These are phyloP conservation scores for Tauraco hartlaubi DNA, from an alignment of 2,797 vertebrate genomes.

Conservation along the genomic window DNA sequence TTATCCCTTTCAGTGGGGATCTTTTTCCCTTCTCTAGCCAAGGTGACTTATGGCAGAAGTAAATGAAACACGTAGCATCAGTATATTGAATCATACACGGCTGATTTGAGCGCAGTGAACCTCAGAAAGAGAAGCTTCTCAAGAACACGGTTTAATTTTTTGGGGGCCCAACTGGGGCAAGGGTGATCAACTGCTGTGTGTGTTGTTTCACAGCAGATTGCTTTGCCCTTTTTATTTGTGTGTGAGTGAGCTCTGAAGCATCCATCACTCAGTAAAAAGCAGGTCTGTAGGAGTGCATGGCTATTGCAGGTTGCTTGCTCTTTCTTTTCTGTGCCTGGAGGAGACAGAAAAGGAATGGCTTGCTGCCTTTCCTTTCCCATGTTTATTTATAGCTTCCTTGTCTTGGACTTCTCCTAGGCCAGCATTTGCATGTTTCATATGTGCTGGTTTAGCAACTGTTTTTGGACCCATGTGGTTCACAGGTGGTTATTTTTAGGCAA, in stretches of 20 bases:
- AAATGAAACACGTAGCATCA: not conserved
- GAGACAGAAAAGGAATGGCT: not conserved
- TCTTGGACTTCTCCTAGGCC: not conserved
- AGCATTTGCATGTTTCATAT: not conserved
- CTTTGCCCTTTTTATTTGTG: not conserved
- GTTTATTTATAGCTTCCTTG: not conserved
- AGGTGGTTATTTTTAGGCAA: conserved; percentile 31
- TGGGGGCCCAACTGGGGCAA: not conserved
- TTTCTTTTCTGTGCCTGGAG: not conserved
- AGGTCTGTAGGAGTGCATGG: not conserved
- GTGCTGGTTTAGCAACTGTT: not conserved
- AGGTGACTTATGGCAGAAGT: not conserved
- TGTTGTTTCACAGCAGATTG: not conserved
- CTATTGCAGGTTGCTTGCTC: not conserved
- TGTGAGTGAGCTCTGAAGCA: not conserved
- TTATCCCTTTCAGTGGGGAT: not conserved
- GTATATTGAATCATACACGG: not conserved
- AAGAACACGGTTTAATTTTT: not conserved
- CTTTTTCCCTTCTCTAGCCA: not conserved
- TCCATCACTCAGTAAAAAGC: not conserved
- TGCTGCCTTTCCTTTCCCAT: not conserved
- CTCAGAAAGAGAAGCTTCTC: not conserved
- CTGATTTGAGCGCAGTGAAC: not conserved
- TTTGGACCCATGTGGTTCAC: conserved; percentile 6
- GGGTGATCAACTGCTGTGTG: not conserved